Evolutionary conservation across 2,888 invertebrate species (phyloP).

Genomic region (Sarcophaga carnaria): DNA sequence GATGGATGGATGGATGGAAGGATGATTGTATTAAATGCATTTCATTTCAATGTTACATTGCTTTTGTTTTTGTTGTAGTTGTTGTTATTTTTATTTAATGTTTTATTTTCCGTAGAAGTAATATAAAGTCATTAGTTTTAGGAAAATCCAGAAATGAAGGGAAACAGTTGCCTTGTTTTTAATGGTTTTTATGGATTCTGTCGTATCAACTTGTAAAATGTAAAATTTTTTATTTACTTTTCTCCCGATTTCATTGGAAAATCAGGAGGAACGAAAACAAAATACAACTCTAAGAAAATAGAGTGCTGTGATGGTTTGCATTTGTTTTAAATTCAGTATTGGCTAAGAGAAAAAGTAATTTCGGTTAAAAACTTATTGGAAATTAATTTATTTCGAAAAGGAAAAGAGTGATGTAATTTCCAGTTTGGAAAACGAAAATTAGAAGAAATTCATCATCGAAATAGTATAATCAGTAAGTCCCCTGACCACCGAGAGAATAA

Average conservation of each 20-base stretch:
- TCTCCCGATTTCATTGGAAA: conserved; percentile 3
- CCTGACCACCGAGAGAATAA: too few relatives aligned
- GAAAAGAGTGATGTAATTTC: too few relatives aligned
- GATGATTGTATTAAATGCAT: background rate
- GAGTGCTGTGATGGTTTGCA: conserved; percentile 27
- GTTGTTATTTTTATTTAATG: conserved; percentile 8
- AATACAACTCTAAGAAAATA: conserved; percentile 17
- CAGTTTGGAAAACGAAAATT: too few relatives aligned
- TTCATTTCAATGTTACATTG: conserved; percentile 7
- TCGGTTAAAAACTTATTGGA: background rate
- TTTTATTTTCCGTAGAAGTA: conserved; percentile 40
- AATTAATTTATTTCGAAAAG: too few relatives aligned
- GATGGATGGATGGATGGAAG: background rate
- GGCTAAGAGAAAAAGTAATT: conserved; percentile 7
- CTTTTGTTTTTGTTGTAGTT: conserved; percentile 33
- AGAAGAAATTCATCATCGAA: too few relatives aligned
- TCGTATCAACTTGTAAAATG: background rate
- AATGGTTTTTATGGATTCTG: conserved; percentile 4
- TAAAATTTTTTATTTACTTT: background rate
- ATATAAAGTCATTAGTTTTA: conserved; percentile 62
- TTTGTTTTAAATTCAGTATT: conserved; percentile 31
- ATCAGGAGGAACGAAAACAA: background rate
- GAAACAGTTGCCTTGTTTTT: conserved; percentile 29
- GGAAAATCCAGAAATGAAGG: conserved; percentile 34
- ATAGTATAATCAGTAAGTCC: too few relatives aligned